phyloP scores from a whole-genome alignment of 2,797 vertebrate genomes.

The Sebastes taczanowskii region DNA sequence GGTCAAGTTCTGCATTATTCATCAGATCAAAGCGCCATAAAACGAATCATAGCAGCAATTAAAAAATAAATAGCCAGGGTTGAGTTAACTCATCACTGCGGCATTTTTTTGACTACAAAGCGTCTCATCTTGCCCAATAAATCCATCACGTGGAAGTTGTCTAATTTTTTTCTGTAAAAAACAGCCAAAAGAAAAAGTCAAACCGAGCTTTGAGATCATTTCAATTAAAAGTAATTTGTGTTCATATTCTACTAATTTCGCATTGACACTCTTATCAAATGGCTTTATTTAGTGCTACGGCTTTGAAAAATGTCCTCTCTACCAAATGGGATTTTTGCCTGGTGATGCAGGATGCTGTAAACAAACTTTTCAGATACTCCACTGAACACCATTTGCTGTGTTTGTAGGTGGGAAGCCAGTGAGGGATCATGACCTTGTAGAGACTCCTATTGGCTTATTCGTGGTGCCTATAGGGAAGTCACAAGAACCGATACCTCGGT shows the following conservation, averaged over 20 bases:
- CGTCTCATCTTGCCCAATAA: neutral
- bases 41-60: constrained; percentile 10
- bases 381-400: accelerated
- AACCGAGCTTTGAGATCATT: neutral
- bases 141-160: neutral
- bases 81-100: neutral
- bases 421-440: neutral
- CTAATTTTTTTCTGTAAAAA: neutral
- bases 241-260: neutral
- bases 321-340: neutral
- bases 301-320: neutral
- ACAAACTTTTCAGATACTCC: neutral
- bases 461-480: no score
- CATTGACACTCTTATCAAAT: neutral
- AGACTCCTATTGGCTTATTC: no score
- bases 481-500: no score
- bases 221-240: neutral
- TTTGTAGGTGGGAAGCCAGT: neutral
- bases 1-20: constrained; percentile 5
- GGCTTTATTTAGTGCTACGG: neutral
- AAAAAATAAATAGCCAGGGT: neutral
- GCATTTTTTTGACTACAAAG: neutral
- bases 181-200: neutral
- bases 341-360: neutral
- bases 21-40: neutral